Percentiles rank a stretch among this genome's conserved stretches.
Conservation (phyloP, 2,888 invertebrate genomes). For the Eupeodes luniger region DNA sequence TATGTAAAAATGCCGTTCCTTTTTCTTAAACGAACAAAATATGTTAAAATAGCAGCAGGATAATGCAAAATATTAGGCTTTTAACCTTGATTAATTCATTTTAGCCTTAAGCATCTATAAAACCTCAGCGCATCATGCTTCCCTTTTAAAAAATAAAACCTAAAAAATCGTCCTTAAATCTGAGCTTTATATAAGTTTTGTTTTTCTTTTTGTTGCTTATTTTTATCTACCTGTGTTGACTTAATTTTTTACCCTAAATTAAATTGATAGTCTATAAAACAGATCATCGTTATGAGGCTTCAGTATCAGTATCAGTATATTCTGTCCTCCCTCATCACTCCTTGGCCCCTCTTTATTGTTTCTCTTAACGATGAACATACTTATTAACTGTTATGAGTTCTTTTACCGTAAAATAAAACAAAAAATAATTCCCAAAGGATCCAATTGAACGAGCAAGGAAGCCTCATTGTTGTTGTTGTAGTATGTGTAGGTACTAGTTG, state of each 20-base stretch:
- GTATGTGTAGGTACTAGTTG: constrained; percentile 4
- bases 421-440: constrained; percentile 27
- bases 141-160: neutral
- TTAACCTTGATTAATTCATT: constrained; percentile 12
- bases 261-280: constrained; percentile 63
- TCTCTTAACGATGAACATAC: constrained; percentile 34
- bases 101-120: neutral
- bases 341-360: neutral
- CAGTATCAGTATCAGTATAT: constrained; percentile 11
- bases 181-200: neutral
- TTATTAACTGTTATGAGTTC: constrained; percentile 64
- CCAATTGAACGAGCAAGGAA: constrained; percentile 17
- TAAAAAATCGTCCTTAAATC: constrained; percentile 15
- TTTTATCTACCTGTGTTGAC: constrained; percentile 39
- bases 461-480: neutral
- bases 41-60: neutral
- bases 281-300: constrained; percentile 49
- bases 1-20: no score
- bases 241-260: constrained; percentile 48
- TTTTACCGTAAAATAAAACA: constrained; percentile 32
- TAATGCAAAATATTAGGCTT: neutral
- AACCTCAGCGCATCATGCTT: neutral
- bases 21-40: neutral
- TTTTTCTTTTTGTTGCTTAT: neutral
- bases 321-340: neutral